Evolutionary conservation across 2,113 vertebrate genomes (phyloP), one percentile per base, ranked within the genome.

Genomic region (Stomatorhinus ivindoensis): DNA sequence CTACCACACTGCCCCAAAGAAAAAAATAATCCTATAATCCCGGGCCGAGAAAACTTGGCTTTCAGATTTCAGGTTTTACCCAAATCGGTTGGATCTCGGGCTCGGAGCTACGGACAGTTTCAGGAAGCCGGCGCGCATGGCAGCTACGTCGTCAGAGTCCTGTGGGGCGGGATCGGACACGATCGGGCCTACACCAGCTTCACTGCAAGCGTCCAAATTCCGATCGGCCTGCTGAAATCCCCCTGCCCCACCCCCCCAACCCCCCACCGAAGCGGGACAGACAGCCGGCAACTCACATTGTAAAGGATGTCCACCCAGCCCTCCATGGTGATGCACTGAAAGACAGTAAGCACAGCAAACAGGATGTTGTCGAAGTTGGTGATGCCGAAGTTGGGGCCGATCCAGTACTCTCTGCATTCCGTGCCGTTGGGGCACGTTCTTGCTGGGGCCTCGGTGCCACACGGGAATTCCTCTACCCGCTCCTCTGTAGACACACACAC

Each of bases 291-390:
- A 97, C 98, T 98, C 93, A 99, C 98, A 0, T 94, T 96, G 95
- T 99, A 99, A 65, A 99, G 97, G 91, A 99, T 97, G 88, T 99
- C 98, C 0, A 97, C 98, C 98, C 98, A 99, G 87, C 98, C 98
- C 91, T 99, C 98, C 98, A 99, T 99, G 91, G 98, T 99, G 95
- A 99, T 99, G 94, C 98, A 99, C 95, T 99, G 98, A 95, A 99
- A 99, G 88, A 99, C 98, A 0, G 98, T 99, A 48, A 99, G 95
- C 91, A 96, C 95, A 0, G 96, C 96, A 58, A 96, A 96, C 84
- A 96, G 94, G 93, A 96, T 96, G 93, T 99, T 99, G 96, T 99
- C 98, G 0, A 99, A 99, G 95, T 99, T 99, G 92, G 98, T 99
- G 94, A 99, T 99, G 21, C 98, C 98, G 0, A 97, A 99, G 94